Base-by-base conservation (phyloP, 2,888 invertebrate species). In the Cerastis rubricosa region DNA sequence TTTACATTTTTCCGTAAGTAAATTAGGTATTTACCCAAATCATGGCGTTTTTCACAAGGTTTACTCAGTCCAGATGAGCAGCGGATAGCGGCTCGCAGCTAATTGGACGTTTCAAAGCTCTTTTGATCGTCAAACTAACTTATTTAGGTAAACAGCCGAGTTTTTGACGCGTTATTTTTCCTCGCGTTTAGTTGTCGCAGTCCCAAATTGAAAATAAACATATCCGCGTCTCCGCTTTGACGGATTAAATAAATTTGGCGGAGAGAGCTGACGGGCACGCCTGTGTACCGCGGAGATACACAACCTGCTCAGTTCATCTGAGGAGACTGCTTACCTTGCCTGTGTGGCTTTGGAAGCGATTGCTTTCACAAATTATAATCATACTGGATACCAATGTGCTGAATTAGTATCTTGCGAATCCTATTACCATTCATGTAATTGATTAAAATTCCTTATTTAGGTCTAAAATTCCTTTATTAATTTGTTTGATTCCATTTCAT, bases 161-260 rank as follows among this genome's bases (percentile, higher is more conserved):
- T 76, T 84, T 80, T 84, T 79, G 70, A 49, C 5, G 54, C 71
- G 63, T 76, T 79, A 80, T 83, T 86, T 73, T 78, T 64, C 66
- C 51, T 74, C 45, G 69, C 65, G 72, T 83, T 68, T 73, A 59
- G 74, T 71, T 75, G 78, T 84, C 65, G 78, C 65, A 76, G 70
- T 80, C 71, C 63, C 86, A 92, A 92, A 92, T 92, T 92, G 92
- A 92, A 92, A 91, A 92, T 92, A 92, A 92, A 92, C 91, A 92
- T 89, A 90, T 88, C 85, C 86, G 83, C 86, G 83, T 85, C 85
- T 85, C 83, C 83, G 86, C 88, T 90, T 90, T 91, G 89, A 90
- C 85, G 87, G 89, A 91, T 92, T 91, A 89, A 89, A 83, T 78
- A 77, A 82, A 83, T 74, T 85, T 69, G 69, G 77, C 35, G 35